Base-by-base conservation (phyloP, 2,113 vertebrate genomes). In the Capricornis sumatraensis region DNA sequence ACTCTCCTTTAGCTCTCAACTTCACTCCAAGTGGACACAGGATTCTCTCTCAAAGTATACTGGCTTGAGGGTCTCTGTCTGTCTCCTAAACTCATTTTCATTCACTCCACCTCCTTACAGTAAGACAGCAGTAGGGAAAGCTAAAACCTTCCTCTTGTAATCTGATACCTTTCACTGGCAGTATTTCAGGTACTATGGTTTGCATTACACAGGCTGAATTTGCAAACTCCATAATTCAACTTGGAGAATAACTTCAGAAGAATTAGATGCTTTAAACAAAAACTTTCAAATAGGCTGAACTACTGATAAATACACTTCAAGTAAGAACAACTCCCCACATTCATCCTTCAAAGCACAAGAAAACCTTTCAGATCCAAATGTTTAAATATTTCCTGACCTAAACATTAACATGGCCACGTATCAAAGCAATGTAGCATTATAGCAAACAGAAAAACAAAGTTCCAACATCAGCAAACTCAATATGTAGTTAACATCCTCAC, bases 91-190 rank as follows among this genome's bases (percentile, higher is more conserved):
- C 13, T 76, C 0, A 0, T 89, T 95, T 93, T 94, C 57, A 97
- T 50, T 58, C 16, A 85, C 43, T 50, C 58, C 93, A 93, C 50
- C 33, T 81, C 52, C 40, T 71, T 40, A 84, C 2, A 57, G 16
- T 45, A 95, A 79, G 13, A 47, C 11, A 71, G 47, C 30, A 88
- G 30, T 3, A 86, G 27, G 23, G 78, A 95, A 97, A 96, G 84
- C 36, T 64, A 97, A 97, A 97, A 87, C 85, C 60, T 91, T 94
- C 57, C 86, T 91, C 76, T 58, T 87, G 52, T 64, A 96, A 95
- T 84, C 27, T 79, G 91, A 94, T 81, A 87, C 74, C 62, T 81
- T 81, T 86, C 40, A 88, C 47, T 92, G 91, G 95, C n/a, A 95
- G 15, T 67, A 92, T 53, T 96, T 93, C 92, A 95, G 82, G 86